phyloP scores from a whole-genome alignment of 2,888 invertebrate genomes.

The Phaedon cochleariae region DNA sequence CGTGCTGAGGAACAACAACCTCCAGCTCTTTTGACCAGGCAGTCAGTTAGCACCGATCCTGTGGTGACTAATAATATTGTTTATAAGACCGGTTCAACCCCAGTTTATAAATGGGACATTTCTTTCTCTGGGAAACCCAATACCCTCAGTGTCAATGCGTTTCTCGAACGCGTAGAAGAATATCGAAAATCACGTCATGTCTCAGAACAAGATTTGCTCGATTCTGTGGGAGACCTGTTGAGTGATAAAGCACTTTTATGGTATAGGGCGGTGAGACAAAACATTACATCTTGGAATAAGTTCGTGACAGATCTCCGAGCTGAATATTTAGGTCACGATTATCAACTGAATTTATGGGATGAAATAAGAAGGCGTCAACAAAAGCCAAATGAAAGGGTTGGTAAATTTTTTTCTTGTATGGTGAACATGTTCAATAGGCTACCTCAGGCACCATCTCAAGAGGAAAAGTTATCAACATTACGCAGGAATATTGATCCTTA shows the following conservation, averaged over 20 bases:
- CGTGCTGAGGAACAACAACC: not conserved
- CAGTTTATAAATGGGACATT: too few species aligned
- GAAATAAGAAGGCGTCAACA: not conserved
- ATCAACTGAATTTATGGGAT: constrained; percentile 6
- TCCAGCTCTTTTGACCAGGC: not conserved
- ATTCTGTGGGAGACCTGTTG: constrained; percentile 1
- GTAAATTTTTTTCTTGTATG: constrained; percentile 9
- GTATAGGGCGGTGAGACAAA: too few species aligned
- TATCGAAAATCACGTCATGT: constrained; percentile 8
- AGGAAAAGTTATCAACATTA: constrained; percentile 7
- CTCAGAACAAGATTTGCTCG: too few species aligned
- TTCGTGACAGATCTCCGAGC: not conserved
- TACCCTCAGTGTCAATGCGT: constrained; percentile 12
- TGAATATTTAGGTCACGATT: constrained; percentile 5
- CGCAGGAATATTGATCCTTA: not conserved
- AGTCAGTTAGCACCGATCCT: not conserved
- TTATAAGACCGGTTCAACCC: not conserved
- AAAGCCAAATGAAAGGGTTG: not conserved
- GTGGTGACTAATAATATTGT: not conserved
- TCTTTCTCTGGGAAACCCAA: constrained; percentile 8
- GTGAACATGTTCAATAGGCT: constrained; percentile 9
- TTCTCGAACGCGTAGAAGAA: constrained; percentile 7
- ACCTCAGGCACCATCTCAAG: not conserved
- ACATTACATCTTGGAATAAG: not conserved
- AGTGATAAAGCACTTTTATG: constrained; percentile 2